Percentiles rank a stretch among this genome's conserved stretches.
These are phyloP conservation scores for Epinephelus malabaricus DNA, from an alignment of 2,797 vertebrate genomes.

Conservation along the genomic window DNA sequence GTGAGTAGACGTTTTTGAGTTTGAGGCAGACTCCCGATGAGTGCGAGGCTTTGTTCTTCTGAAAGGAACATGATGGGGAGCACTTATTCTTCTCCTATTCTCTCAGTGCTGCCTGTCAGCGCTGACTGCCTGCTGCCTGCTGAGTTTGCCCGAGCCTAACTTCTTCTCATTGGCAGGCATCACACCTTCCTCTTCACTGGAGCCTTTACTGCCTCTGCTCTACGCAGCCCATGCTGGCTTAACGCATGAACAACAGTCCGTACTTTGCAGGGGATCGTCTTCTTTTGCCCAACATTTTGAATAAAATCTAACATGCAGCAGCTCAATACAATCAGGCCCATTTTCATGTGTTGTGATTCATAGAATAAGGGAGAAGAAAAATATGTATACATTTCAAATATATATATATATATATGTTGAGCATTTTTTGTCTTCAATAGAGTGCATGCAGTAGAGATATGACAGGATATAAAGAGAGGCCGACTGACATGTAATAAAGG, in stretches of 20 bases:
- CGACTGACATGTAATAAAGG: neutral
- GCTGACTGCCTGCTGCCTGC: conserved; percentile 49
- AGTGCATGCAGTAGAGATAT: neutral
- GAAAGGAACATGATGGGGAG: conserved; percentile 79
- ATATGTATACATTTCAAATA: neutral
- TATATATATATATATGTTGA: neutral
- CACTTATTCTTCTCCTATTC: conserved; percentile 66
- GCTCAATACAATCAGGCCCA: neutral
- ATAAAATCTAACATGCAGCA: conserved; percentile 4
- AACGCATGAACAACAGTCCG: conserved; percentile 5
- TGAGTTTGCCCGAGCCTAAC: conserved; percentile 41
- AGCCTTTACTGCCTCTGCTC: conserved; percentile 8
- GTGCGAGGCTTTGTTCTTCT: conserved; percentile 76
- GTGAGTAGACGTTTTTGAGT: conserved; percentile 66
- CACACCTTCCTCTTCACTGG: conserved; percentile 22
- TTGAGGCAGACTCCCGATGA: conserved; percentile 69
- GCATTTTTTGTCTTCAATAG: neutral
- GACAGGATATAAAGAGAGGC: neutral
- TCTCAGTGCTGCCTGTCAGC: conserved; percentile 84
- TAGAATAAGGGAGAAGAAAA: neutral
- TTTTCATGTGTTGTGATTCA: neutral
- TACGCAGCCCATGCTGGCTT: neutral
- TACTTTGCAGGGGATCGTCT: conserved; percentile 6
- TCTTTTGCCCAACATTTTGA: neutral
- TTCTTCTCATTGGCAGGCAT: conserved; percentile 54